Base-by-base conservation (phyloP, 2,797 vertebrate species). In the Erpetoichthys calabaricus region DNA sequence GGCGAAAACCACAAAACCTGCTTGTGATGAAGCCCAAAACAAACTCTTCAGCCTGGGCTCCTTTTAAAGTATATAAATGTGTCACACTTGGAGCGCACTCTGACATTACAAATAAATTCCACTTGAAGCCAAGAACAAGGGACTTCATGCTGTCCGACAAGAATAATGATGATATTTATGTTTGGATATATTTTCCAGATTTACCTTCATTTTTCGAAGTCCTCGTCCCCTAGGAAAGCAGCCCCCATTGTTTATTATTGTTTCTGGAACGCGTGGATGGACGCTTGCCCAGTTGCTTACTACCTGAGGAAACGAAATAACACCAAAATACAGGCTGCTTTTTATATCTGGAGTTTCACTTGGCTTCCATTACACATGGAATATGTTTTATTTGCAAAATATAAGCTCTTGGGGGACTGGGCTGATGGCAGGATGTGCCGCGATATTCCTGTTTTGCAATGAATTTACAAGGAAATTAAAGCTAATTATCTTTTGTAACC, bases 11-110 rank as follows among this genome's bases (percentile, higher is more conserved):
- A 61, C 75, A 77, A 58, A 45, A 70, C 57, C 62, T 65, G 44
- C 61, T 62, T 68, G 75, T 73, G 74, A 77, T 71, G 68, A 64
- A 70, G 68, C 75, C 72, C 73, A 79, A 82, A 80, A 78, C 75
- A 81, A 81, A 53, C 55, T 51, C 9, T 8, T n/a, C 4, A 57
- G 44, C 41, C 7, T 45, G 41, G 45, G 45, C 44, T 57, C 25
- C 42, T 51, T 60, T 53, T 46, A 57, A 63, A 63, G 55, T 42
- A 51, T 25, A 45, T 44, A 25, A 44, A 57, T 57, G 52, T 60
- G 62, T 59, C 58, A 60, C 58, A 49, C 62, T 59, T 56, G 58
- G 58, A 59, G 4, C 8, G 10, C 49, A 41, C 3, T n/a, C 44
- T 56, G 25, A 45, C 58, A 63, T 63, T 59, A 63, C 45, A 8